Base-by-base conservation (phyloP, 2,113 vertebrate genomes). In the Dromiciops gliroides region DNA sequence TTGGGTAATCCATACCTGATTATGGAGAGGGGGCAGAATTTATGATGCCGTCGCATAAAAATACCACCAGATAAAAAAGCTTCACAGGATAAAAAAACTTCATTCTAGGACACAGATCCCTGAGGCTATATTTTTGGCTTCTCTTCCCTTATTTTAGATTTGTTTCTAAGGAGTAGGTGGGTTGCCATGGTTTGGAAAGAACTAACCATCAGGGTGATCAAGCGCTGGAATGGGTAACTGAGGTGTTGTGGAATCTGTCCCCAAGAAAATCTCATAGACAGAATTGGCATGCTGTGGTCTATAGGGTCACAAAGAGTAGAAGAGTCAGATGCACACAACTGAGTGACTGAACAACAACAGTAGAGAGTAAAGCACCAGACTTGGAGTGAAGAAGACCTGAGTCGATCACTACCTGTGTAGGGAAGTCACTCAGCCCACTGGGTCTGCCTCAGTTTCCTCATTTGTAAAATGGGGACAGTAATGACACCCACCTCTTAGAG, bases 111-210 rank as follows among this genome's bases (percentile, higher is more conserved):
- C 44, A 83, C n/a, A 83, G n/a, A 83, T 83, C n/a, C 67, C n/a
- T 2, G 0, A 44, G 67, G 67, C 67, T 7, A 22, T 83, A 83
- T 83, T 83, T 83, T 83, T 83, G 67, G 67, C 67, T 83, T 83
- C 67, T 83, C n/a, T 83, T 83, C n/a, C n/a, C n/a, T 83, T 44
- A 83, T 83, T 44, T 83, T 83, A 83, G 67, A 83, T 83, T 23
- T 83, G 67, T 83, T 83, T 83, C 67, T 83, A 83, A 83, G 67
- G 67, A 83, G 67, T 83, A 83, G 67, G 67, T 83, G 67, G 67
- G 67, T 83, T 83, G 67, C 44, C 67, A 83, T 83, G 67, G 67
- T 83, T 83, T 23, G 9, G 60, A 2, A 16, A 83, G 19, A 83
- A 83, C 67, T 83, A 44, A 44, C 67, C 19, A 8, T 83, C 67